phyloP scores from a whole-genome alignment of 2,888 invertebrate species.

The Leucania comma region DNA sequence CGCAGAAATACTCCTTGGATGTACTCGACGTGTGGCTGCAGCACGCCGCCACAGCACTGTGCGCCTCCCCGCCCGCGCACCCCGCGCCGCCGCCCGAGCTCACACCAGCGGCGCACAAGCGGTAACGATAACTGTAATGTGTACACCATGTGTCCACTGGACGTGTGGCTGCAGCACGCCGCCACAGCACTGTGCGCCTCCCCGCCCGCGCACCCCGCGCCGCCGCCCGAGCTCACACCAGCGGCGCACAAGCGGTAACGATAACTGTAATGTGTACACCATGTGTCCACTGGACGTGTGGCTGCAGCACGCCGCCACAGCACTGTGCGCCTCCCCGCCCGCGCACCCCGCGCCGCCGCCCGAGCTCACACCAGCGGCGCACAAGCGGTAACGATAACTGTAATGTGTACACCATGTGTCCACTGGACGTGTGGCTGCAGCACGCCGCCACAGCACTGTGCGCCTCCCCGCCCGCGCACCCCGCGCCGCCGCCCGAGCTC shows the following conservation, averaged over 20 bases:
- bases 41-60: conserved; percentile 72
- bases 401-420: conserved; percentile 67
- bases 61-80: conserved; percentile 13
- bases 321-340: conserved; percentile 29
- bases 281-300: conserved; percentile 77
- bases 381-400: conserved; percentile 17
- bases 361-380: background rate
- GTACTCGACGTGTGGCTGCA: conserved; percentile 81
- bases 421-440: conserved; percentile 81
- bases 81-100: conserved; percentile 15
- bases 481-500: conserved; percentile 13
- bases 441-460: conserved; percentile 72
- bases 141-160: conserved; percentile 71
- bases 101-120: background rate
- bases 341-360: conserved; percentile 21
- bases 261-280: conserved; percentile 62
- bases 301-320: conserved; percentile 79
- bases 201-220: conserved; percentile 19
- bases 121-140: conserved; percentile 12
- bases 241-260: conserved; percentile 14
- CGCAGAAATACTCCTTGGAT: conserved; percentile 74
- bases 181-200: conserved; percentile 46
- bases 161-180: conserved; percentile 85
- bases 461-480: conserved; percentile 10
- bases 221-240: background rate